phyloP scores from a whole-genome alignment of 1,140 invertebrate species.

The Sarcophaga bullata region DNA sequence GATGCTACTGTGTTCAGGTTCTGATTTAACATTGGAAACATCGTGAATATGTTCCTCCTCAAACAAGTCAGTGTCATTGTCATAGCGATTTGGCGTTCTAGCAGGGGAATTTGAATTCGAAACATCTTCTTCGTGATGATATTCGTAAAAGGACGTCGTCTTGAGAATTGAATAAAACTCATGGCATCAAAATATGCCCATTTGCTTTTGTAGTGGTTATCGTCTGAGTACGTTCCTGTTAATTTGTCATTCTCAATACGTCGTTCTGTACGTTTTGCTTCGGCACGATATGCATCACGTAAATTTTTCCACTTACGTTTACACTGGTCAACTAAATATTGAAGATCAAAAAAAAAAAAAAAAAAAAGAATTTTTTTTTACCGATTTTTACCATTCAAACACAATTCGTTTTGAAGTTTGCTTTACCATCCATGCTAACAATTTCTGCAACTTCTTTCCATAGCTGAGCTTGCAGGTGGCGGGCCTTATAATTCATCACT shows the following conservation, averaged over 20 bases:
- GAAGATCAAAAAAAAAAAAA: background rate
- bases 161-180: slow-evolving; percentile 42
- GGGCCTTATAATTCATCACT: slow-evolving; percentile 55
- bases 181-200: slow-evolving; percentile 42
- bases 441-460: slow-evolving; percentile 52
- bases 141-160: background rate
- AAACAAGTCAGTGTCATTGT: background rate
- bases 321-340: slow-evolving; percentile 37
- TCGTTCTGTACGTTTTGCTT: slow-evolving; percentile 41
- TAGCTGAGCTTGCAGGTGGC: slow-evolving; percentile 49
- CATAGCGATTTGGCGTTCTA: background rate
- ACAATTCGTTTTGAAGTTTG: background rate
- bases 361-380: background rate
- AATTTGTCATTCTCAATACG: slow-evolving; percentile 25
- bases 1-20: background rate
- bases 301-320: slow-evolving; percentile 47
- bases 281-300: slow-evolving; percentile 46
- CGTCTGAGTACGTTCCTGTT: background rate
- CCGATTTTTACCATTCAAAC: too few species aligned
- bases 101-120: background rate
- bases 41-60: slow-evolving; percentile 36
- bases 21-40: slow-evolving; percentile 45
- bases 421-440: slow-evolving; percentile 49
- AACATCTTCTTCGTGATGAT: background rate
- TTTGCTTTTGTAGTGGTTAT: slow-evolving; percentile 29